phyloP scores from a whole-genome alignment of 2,113 vertebrate species.

The mouse (Mus musculus) region GRCm39 chr7:92269001-92269500 shows the following conservation, averaged over 20 bases:
- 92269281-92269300: not conserved
- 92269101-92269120: slow-evolving; percentile 32
- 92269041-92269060: slow-evolving; percentile 46
- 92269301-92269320: not conserved
- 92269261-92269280: not conserved
- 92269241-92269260: not conserved
- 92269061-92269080: slow-evolving; percentile 42
- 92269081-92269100: not conserved
- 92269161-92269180: not conserved
- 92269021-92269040: slow-evolving; percentile 44
- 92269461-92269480: too few relatives aligned
- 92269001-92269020: not conserved
- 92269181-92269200: not conserved
- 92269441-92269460: too few relatives aligned
- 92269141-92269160: not conserved
- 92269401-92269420: too few relatives aligned
- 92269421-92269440: too few relatives aligned
- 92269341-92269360: too few relatives aligned
- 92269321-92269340: too few relatives aligned
- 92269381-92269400: too few relatives aligned
- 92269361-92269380: too few relatives aligned
- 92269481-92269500: too few relatives aligned
- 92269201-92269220: not conserved
- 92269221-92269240: not conserved
- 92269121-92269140: slow-evolving; percentile 29